Conservation (phyloP, 2,888 invertebrate species). For the Lasioglossum leucozonium region DNA sequence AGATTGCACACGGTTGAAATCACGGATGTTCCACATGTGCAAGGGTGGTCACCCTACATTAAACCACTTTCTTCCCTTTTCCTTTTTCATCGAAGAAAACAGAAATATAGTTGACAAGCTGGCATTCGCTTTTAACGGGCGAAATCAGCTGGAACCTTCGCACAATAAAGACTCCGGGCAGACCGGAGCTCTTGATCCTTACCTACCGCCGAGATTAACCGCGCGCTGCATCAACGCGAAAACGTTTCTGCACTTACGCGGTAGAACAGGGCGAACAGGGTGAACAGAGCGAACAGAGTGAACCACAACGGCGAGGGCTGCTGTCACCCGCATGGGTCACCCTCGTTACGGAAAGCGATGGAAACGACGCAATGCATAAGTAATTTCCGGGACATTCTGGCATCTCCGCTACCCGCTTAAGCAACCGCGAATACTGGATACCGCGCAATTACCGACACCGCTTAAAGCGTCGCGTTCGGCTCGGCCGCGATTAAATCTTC, state of each 20-base stretch:
- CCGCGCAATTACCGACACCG: not conserved
- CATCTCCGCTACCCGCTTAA: not conserved
- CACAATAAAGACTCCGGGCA: slow-evolving; percentile 13
- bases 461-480: not conserved
- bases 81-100: not conserved
- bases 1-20: not conserved
- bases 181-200: slow-evolving; percentile 24
- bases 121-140: not conserved
- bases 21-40: not conserved
- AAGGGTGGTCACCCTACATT: not conserved
- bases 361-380: slow-evolving; percentile 36
- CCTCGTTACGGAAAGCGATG: slow-evolving; percentile 38
- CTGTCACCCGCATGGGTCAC: slow-evolving; percentile 40
- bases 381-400: slow-evolving; percentile 33
- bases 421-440: slow-evolving; percentile 11
- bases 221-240: slow-evolving; percentile 39
- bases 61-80: not conserved
- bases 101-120: not conserved
- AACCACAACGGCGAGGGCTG: slow-evolving; percentile 23
- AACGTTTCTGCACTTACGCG: slow-evolving; percentile 54
- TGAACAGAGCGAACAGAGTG: slow-evolving; percentile 21
- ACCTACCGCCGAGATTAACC: slow-evolving; percentile 23
- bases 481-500: slow-evolving; percentile 4
- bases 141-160: not conserved
- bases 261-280: slow-evolving; percentile 20